Evolutionary conservation across 1,140 invertebrate genomes (phyloP).

Genomic region (Cotesia typhae): DNA sequence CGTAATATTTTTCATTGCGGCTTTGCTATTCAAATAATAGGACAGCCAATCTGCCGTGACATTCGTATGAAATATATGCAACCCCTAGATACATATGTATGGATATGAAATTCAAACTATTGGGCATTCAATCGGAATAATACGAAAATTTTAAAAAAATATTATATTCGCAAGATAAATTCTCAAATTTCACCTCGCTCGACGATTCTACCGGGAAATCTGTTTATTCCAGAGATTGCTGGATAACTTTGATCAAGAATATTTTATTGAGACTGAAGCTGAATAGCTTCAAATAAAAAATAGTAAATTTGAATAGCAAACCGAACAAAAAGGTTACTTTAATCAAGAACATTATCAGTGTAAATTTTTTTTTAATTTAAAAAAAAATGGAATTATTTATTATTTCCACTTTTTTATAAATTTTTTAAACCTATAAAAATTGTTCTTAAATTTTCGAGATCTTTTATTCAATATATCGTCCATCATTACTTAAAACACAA

Average conservation of each 20-base stretch:
- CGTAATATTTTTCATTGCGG: not conserved
- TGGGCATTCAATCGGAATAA: constrained; percentile 32
- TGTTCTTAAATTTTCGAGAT: not conserved
- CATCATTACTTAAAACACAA: not conserved
- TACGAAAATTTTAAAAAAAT: constrained; percentile 20
- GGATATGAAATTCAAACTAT: not conserved
- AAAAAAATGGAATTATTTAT: not conserved
- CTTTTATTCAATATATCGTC: not conserved
- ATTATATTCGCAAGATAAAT: not conserved
- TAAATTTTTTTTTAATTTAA: too few species aligned
- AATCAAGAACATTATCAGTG: too few species aligned
- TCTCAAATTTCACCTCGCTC: not conserved
- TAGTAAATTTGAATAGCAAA: too few species aligned
- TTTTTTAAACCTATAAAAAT: not conserved
- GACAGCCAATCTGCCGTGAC: not conserved
- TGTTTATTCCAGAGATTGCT: not conserved
- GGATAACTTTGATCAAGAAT: too few species aligned
- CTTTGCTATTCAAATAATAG: constrained; percentile 2
- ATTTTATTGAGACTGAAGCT: too few species aligned
- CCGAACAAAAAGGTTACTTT: too few species aligned
- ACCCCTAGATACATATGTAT: not conserved
- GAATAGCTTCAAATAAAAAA: too few species aligned
- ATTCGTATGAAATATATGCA: constrained; percentile 19
- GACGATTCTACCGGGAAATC: not conserved
- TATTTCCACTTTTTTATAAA: not conserved